Evolutionary conservation across 2,888 invertebrate species (phyloP), one percentile per base, ranked within the genome.

Genomic region (Conops quadrifasciatus): DNA sequence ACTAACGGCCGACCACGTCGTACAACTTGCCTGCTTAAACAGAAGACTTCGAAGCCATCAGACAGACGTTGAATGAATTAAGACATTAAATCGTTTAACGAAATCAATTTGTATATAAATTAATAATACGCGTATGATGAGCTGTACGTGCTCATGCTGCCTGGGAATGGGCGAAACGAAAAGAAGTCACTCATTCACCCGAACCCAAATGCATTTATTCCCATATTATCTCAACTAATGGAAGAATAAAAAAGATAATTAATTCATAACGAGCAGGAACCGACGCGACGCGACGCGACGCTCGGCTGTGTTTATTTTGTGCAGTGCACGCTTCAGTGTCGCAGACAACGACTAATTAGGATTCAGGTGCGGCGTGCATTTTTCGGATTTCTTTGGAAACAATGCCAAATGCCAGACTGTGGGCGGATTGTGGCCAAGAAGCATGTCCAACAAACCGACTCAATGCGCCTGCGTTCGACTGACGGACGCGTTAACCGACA

Each of bases 51-150:
- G 63, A 49, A 53, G 30, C 15, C 66, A 66, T 53, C 53, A 53
- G 65, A 16, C 59, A 15, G 74, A 78, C 36, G 36, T 36, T 36
- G 36, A 36, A 36, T 36, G 77, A 77, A 81, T 81, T 81, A 80
- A 82, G 82, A 77, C 80, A 82, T 82, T 82, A 82, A 82, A 80
- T 82, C 81, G 81, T 78, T 81, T 80, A 80, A 79, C 80, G 78
- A 75, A 74, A 78, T 62, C 77, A 80, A 80, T 80, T 80, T 79
- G 79, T 77, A 81, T 80, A 80, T 78, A 81, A 68, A 80, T 80
- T 78, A 78, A 71, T 80, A 80, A 78, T 77, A n/a, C n/a, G n/a
- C n/a, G n/a, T n/a, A 76, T 78, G 64, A 70, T 75, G 77, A 76
- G 75, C 76, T 71, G 78, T 81, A 83, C 83, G 82, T 83, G 82